Evolutionary conservation across 2,888 invertebrate genomes (phyloP).

Genomic region (Cataglyphis rosenhaueri): DNA sequence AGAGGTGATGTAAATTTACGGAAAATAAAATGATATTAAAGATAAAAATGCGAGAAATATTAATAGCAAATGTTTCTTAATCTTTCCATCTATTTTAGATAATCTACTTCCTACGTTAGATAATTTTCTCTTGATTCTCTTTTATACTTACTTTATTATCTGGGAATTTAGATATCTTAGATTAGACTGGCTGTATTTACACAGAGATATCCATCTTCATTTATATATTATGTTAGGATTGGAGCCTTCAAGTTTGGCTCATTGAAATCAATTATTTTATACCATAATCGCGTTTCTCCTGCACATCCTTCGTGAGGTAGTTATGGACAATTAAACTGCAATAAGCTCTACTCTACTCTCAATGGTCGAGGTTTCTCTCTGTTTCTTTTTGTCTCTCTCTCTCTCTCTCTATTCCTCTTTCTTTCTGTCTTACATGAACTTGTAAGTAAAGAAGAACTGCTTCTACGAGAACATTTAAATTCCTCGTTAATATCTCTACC

Average conservation of each 20-base stretch:
- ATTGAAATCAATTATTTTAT: constrained; percentile 40
- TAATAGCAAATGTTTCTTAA: background rate
- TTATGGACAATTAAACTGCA: constrained; percentile 24
- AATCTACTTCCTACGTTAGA: background rate
- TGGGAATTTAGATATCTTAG: constrained; percentile 8
- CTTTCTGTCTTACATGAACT: background rate
- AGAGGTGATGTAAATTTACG: background rate
- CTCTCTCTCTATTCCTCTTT: background rate
- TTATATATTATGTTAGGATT: constrained; percentile 12
- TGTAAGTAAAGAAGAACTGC: constrained; percentile 24
- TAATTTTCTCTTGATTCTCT: background rate
- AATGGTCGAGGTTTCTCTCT: background rate
- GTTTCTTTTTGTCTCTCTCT: background rate
- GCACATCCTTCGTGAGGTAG: constrained; percentile 19
- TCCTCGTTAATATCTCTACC: constrained; percentile 53
- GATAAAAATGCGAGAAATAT: background rate
- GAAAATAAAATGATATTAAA: background rate
- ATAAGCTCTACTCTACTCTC: constrained; percentile 6
- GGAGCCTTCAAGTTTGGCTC: constrained; percentile 19
- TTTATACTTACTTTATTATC: background rate
- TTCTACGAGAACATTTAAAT: constrained; percentile 42
- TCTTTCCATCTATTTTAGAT: background rate
- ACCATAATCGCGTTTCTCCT: constrained; percentile 21
- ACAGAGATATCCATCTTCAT: constrained; percentile 31
- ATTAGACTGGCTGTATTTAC: background rate